Conservation (phyloP, 2,113 vertebrate species). For the Chitala chitala region DNA sequence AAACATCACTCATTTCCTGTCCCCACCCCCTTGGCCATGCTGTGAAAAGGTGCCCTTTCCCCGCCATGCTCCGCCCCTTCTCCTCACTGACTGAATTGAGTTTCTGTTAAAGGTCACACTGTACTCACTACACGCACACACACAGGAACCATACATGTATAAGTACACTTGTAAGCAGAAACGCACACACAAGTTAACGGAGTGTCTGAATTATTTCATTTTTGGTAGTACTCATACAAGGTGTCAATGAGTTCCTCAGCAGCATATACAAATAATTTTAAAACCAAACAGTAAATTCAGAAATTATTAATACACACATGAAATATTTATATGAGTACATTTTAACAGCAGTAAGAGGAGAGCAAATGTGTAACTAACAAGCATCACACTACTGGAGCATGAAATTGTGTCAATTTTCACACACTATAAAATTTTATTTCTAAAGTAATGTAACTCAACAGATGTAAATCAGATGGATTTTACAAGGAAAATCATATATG, state of each 20-base stretch:
- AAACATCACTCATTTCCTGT: constrained; percentile 8
- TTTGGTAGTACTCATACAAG: too few relatives aligned
- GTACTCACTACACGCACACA: not conserved
- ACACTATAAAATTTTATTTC: too few relatives aligned
- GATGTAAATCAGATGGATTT: too few relatives aligned
- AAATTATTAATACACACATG: not conserved
- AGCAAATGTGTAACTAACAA: too few relatives aligned
- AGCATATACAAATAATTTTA: not conserved
- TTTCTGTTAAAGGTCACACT: constrained; percentile 15
- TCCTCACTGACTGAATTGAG: not conserved
- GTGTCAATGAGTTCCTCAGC: not conserved
- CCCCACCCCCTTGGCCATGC: not conserved
- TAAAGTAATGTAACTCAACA: too few relatives aligned
- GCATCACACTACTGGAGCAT: too few relatives aligned
- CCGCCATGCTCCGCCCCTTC: not conserved
- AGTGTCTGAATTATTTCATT: not conserved
- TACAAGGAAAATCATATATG: too few relatives aligned
- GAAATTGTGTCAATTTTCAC: too few relatives aligned
- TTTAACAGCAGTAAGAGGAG: too few relatives aligned
- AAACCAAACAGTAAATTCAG: not conserved
- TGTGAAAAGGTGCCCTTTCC: not conserved
- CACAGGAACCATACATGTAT: not conserved
- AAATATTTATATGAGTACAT: not conserved
- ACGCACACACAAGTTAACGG: not conserved
- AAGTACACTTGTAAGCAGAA: not conserved